Conservation (phyloP, 2,797 vertebrate genomes). For the Sternotherus odoratus region DNA sequence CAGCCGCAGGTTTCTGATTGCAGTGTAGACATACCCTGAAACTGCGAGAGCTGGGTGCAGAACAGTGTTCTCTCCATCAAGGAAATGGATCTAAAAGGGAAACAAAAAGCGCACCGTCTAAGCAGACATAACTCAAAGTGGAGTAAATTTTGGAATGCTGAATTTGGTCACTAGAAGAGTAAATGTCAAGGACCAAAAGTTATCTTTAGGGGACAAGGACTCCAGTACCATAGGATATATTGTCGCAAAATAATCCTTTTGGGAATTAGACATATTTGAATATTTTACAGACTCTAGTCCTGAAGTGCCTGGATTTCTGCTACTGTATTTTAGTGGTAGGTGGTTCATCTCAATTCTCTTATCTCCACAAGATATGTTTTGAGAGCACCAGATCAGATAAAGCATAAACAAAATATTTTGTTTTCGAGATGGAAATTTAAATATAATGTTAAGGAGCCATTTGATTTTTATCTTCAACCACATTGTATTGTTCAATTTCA, state of each 20-base stretch:
- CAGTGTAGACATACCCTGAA: neutral
- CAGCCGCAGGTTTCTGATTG: neutral
- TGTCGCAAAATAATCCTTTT: neutral
- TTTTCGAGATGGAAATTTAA: constrained; percentile 14
- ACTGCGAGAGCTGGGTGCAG: neutral
- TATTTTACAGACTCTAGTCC: neutral
- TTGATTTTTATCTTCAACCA: constrained; percentile 32
- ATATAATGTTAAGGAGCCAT: neutral
- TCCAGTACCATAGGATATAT: neutral
- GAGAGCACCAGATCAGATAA: neutral
- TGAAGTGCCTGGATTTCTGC: neutral
- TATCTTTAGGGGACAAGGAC: neutral
- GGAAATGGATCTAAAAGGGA: constrained; percentile 56
- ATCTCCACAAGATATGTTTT: neutral
- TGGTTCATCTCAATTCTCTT: constrained; percentile 27
- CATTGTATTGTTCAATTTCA: constrained; percentile 21
- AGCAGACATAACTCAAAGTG: constrained; percentile 21
- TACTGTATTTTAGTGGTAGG: neutral
- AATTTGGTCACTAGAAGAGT: constrained; percentile 33
- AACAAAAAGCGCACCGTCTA: constrained; percentile 47
- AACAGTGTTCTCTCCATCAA: constrained; percentile 49
- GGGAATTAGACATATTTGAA: neutral
- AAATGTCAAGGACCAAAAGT: constrained; percentile 29
- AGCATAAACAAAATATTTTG: constrained; percentile 22
- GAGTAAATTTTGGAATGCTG: constrained; percentile 20